Evolutionary conservation across 2,888 invertebrate genomes (phyloP).

Genomic region (Rhabditoides inermis): DNA sequence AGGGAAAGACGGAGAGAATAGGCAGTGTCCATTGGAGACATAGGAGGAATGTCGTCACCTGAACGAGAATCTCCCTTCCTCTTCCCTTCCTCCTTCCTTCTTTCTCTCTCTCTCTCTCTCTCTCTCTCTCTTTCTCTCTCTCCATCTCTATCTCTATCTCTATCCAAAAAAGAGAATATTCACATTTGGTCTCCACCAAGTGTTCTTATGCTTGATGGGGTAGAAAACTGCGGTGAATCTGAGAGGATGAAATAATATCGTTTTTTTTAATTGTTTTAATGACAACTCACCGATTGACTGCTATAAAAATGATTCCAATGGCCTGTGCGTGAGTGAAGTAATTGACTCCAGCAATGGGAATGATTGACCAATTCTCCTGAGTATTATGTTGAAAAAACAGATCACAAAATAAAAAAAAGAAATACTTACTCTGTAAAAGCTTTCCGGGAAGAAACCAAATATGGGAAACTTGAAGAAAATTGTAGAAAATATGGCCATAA

Average conservation of each 20-base stretch:
- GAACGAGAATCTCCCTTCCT: background rate
- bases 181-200: slow-evolving; percentile 31
- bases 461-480: slow-evolving; percentile 34
- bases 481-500: slow-evolving; percentile 31
- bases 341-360: slow-evolving; percentile 30
- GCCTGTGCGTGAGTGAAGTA: slow-evolving; percentile 38
- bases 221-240: slow-evolving; percentile 35
- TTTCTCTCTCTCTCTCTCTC: no score
- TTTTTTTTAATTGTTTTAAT: background rate
- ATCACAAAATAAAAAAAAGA: background rate
- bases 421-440: slow-evolving; percentile 12
- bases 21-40: slow-evolving; percentile 32
- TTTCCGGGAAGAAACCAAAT: slow-evolving; percentile 26
- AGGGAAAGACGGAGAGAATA: slow-evolving; percentile 21
- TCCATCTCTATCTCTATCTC: background rate
- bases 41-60: slow-evolving; percentile 18
- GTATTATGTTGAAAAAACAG: background rate
- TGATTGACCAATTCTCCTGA: slow-evolving; percentile 23
- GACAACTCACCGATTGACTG: slow-evolving; percentile 20
- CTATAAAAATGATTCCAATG: slow-evolving; percentile 34
- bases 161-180: background rate
- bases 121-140: no score
- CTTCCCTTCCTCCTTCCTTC: no score
- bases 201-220: slow-evolving; percentile 30
- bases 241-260: background rate